Evolutionary conservation across 2,888 invertebrate species (phyloP).

Genomic region (Ennomos erosarius): DNA sequence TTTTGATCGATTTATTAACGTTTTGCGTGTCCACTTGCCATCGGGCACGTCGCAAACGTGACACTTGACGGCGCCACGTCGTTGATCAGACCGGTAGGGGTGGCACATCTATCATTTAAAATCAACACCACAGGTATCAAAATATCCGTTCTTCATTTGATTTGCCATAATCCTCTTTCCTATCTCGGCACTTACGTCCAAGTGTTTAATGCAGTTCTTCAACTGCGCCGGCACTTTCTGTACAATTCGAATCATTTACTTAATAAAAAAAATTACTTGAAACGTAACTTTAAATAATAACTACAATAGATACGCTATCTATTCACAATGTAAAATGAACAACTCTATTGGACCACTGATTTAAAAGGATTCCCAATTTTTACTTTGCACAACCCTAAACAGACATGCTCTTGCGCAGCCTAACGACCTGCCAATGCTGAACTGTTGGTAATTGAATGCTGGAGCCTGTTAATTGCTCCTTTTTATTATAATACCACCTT

Average conservation of each 20-base stretch:
- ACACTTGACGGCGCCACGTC: constrained; percentile 27
- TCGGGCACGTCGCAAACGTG: constrained; percentile 24
- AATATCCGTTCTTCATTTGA: too few relatives aligned
- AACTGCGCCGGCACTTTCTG: too few relatives aligned
- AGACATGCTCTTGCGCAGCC: constrained; percentile 43
- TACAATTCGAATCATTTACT: too few relatives aligned
- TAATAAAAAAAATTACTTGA: too few relatives aligned
- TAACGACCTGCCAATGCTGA: constrained; percentile 58
- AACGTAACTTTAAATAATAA: too few relatives aligned
- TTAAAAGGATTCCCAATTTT: constrained; percentile 23
- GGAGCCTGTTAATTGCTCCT: constrained; percentile 72
- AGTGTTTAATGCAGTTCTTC: too few relatives aligned
- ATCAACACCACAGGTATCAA: too few relatives aligned
- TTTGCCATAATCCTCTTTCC: too few relatives aligned
- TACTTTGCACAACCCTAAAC: constrained; percentile 38
- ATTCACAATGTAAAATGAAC: too few relatives aligned
- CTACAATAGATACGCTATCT: too few relatives aligned
- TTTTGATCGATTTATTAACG: constrained; percentile 15
- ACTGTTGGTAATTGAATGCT: constrained; percentile 59
- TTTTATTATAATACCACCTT: constrained; percentile 68
- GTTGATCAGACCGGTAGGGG: constrained; percentile 17
- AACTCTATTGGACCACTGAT: too few relatives aligned
- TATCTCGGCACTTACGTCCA: too few relatives aligned
- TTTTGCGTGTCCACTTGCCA: constrained; percentile 11
- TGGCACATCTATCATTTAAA: not conserved